Conservation (phyloP, 2,797 vertebrate genomes). For the Micrastur ruficollis region DNA sequence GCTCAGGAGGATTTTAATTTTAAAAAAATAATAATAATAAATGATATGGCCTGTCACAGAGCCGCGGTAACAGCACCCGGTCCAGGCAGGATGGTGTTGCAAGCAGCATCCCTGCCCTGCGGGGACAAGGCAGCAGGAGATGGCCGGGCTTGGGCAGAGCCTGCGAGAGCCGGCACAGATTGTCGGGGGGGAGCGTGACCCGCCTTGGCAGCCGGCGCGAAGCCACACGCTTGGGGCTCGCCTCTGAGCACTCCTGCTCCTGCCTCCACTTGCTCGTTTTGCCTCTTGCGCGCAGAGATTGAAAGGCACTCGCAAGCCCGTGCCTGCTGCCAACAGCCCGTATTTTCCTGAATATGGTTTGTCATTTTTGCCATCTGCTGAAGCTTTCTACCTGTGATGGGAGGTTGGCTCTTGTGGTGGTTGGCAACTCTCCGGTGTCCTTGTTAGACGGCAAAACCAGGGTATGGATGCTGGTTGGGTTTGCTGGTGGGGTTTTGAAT, state of each 20-base stretch:
- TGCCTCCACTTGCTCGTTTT: background rate
- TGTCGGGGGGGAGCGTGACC: background rate
- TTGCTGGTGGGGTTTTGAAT: background rate
- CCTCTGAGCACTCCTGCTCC: background rate
- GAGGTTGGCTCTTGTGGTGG: background rate
- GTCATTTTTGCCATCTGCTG: background rate
- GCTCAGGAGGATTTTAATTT: conserved; percentile 71
- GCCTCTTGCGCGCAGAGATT: background rate
- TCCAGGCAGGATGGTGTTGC: background rate
- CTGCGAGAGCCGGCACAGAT: background rate
- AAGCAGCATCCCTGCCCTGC: background rate
- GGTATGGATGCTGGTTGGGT: background rate
- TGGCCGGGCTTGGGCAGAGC: background rate
- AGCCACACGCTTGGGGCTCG: accelerated
- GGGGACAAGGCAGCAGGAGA: background rate
- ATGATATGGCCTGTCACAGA: conserved; percentile 30
- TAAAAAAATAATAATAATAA: conserved; percentile 54
- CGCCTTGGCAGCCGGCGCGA: accelerated
- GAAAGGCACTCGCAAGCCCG: background rate
- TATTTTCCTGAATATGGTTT: background rate
- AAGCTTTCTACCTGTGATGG: background rate
- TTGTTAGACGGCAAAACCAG: background rate
- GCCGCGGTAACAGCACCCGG: accelerated
- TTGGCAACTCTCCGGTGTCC: background rate
- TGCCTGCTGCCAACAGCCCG: background rate